Base-by-base conservation (phyloP, 2,797 vertebrate genomes). In the Malurus leucopterus region DNA sequence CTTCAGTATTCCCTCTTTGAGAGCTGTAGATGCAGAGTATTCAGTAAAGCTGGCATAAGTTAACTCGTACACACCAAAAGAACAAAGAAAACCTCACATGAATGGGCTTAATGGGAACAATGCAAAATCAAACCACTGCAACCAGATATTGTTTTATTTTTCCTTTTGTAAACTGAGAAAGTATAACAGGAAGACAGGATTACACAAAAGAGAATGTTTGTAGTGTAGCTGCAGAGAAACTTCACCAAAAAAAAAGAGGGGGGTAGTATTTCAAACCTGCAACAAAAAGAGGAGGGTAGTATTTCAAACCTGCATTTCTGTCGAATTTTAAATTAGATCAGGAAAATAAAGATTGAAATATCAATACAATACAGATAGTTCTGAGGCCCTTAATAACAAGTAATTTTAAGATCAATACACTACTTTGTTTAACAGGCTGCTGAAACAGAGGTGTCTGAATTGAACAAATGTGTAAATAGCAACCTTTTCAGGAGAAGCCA, bases 311-410 rank as follows among this genome's bases (percentile, higher is more conserved):
- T 55, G 9, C 2, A 22, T 11, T 70, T 69, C 32, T 38, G 19
- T 58, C 5, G 23, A 90, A 77, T 88, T 64, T 73, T 23, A 83
- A 89, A 67, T 30, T 65, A 69, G 40, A 86, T 67, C 40, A 54
- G 43, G 43, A 91, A 90, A 79, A 90, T 41, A 76, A 80, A 89
- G 38, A 67, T 73, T 72, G 80, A 90, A 89, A 80, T 78, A 62
- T 36, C 74, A 58, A 44, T 90, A 62, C 2, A 64, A 32, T 62
- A 36, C 14, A 63, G 61, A 8, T 5, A 26, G 18, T 58, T 80
- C 58, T 57, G 27, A 85, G 34, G n/a, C 10, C 55, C 4, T 51
- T 67, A 77, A 77, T 72, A 58, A 53, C 36, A 75, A 57, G 32
- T 50, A 62, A 72, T 90, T 91, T 89, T 67, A 72, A 59, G 67